Evolutionary conservation across 2,797 vertebrate species (phyloP).

Genomic region (Sebastes glaucus): DNA sequence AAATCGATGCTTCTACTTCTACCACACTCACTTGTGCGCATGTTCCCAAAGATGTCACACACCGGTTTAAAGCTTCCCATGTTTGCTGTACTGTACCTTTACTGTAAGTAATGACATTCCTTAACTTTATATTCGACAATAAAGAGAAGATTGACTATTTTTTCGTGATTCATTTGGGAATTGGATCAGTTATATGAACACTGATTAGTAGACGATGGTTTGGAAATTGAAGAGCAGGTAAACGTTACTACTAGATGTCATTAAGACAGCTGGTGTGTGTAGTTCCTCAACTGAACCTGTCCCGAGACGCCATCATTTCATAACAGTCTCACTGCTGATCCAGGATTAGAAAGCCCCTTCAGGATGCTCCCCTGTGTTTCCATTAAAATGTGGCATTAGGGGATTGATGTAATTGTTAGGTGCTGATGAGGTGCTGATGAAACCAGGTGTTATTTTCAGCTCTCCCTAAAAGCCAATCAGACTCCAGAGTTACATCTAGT

Average conservation of each 20-base stretch:
- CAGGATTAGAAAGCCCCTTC: constrained; percentile 61
- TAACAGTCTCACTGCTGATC: constrained; percentile 29
- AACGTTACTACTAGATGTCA: not conserved
- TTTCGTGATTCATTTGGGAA: constrained; percentile 8
- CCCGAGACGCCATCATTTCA: constrained; percentile 19
- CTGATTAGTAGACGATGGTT: not conserved
- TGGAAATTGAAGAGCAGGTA: not conserved
- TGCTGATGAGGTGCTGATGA: constrained; percentile 66
- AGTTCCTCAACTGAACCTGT: not conserved
- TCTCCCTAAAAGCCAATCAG: constrained; percentile 42
- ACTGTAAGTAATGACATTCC: constrained; percentile 58
- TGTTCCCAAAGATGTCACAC: constrained; percentile 74
- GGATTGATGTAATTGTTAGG: constrained; percentile 80
- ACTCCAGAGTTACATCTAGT: constrained; percentile 4
- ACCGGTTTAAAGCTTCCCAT: constrained; percentile 50
- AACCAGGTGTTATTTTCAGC: constrained; percentile 73
- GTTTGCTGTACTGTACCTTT: constrained; percentile 62
- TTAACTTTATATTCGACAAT: constrained; percentile 76
- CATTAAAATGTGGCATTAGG: constrained; percentile 69
- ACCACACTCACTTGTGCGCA: constrained; percentile 46
- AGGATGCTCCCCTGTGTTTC: constrained; percentile 68
- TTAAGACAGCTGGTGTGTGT: not conserved
- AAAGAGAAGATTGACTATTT: constrained; percentile 70
- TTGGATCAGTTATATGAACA: not conserved
- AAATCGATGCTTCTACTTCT: constrained; percentile 19